Percentiles rank a stretch among this genome's conserved stretches.
Conservation (phyloP, 2,113 vertebrate species). For the Paramormyrops kingsleyae region DNA sequence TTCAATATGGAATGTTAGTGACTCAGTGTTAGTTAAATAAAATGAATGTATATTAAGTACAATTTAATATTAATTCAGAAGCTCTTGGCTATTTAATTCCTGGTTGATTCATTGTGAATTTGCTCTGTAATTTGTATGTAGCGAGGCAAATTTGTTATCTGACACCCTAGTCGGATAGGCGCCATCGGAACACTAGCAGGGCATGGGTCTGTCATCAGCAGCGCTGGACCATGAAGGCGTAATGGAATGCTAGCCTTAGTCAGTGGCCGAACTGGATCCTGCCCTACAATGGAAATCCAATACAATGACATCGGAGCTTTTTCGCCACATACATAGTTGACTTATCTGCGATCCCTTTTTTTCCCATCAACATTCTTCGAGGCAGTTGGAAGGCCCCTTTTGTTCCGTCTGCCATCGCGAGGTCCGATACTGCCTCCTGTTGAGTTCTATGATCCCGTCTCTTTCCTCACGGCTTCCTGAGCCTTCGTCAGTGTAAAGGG, state of each 20-base stretch:
- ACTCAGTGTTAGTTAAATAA: constrained; percentile 4
- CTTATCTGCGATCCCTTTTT: constrained; percentile 2
- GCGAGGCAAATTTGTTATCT: not conserved
- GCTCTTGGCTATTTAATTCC: not conserved
- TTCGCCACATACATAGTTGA: not conserved
- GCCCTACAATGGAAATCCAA: constrained; percentile 5
- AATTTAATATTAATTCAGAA: not conserved
- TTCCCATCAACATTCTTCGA: constrained; percentile 9
- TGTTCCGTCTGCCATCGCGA: not conserved
- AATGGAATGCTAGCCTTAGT: not conserved
- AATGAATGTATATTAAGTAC: not conserved
- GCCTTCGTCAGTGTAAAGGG: not conserved
- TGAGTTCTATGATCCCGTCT: not conserved
- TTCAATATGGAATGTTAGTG: not conserved
- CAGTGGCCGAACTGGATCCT: not conserved
- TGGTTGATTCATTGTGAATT: not conserved
- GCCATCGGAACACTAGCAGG: not conserved
- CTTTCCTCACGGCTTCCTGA: not conserved
- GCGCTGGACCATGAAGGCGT: constrained; percentile 4
- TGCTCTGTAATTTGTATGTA: not conserved
- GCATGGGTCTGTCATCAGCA: not conserved
- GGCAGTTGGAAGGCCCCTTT: not conserved
- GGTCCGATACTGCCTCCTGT: not conserved
- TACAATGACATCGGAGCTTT: not conserved
- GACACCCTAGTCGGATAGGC: not conserved